Evolutionary conservation across 2,797 vertebrate species (phyloP).

Genomic region (Premnoplex brunnescens): DNA sequence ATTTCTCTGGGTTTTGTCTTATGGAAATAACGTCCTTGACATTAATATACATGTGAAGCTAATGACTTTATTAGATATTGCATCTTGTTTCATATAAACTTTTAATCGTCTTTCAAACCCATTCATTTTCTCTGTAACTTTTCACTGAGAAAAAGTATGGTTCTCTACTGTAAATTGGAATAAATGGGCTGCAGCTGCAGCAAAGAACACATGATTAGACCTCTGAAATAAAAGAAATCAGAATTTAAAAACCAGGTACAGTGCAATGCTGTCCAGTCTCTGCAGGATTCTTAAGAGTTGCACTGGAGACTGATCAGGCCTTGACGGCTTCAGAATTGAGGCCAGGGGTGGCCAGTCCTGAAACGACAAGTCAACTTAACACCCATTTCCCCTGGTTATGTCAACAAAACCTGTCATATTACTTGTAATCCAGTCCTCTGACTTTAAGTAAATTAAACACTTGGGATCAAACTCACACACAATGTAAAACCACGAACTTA

Average conservation of each 20-base stretch:
- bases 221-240: background rate
- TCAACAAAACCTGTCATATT: background rate
- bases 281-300: background rate
- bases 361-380: background rate
- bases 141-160: background rate
- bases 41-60: background rate
- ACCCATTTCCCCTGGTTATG: background rate
- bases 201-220: background rate
- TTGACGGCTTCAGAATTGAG: background rate
- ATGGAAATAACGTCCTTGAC: background rate
- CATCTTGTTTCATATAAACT: background rate
- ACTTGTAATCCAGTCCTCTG: background rate
- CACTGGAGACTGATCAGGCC: background rate
- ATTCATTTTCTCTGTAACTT: background rate
- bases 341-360: background rate
- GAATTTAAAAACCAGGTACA: background rate
- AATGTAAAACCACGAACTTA: background rate
- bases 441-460: background rate
- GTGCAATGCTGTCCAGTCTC: background rate
- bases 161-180: background rate
- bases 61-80: background rate
- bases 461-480: background rate
- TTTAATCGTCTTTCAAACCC: background rate
- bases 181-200: background rate
- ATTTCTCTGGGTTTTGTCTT: background rate